phyloP scores from a whole-genome alignment of 2,888 invertebrate genomes.

The Phaedon cochleariae region DNA sequence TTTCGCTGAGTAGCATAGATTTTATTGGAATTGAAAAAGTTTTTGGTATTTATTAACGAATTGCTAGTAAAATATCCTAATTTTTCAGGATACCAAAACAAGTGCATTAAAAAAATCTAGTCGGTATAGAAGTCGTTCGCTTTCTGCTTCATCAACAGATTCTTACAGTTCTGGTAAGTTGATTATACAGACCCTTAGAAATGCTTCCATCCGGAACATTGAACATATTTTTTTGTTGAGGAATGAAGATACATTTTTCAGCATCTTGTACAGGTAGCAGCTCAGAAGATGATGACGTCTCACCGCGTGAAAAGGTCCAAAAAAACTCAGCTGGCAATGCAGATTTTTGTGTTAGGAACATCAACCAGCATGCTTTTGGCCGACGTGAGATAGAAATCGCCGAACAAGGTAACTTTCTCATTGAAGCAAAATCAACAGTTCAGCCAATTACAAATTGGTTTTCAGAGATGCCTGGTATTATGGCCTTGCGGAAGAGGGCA shows the following conservation, averaged over 20 bases:
- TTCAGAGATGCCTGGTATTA: slow-evolving; percentile 98
- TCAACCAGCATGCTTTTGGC: slow-evolving; percentile 93
- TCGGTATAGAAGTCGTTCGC: slow-evolving; percentile 86
- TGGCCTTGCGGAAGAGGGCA: slow-evolving; percentile 91
- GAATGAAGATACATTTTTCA: slow-evolving; percentile 44
- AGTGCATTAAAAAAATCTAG: slow-evolving; percentile 88
- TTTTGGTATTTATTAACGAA: too few relatives aligned
- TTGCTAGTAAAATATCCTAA: neutral
- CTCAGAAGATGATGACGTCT: slow-evolving; percentile 92
- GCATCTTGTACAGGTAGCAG: slow-evolving; percentile 80
- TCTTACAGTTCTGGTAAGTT: slow-evolving; percentile 88
- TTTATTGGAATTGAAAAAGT: neutral
- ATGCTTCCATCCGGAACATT: neutral
- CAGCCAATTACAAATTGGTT: too few relatives aligned
- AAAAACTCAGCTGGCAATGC: slow-evolving; percentile 84
- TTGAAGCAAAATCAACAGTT: too few relatives aligned
- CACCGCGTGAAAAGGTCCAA: slow-evolving; percentile 92
- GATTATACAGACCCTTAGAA: neutral
- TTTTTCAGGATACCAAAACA: slow-evolving; percentile 66
- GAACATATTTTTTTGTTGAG: too few relatives aligned
- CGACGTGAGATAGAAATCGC: slow-evolving; percentile 97
- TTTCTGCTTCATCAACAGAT: slow-evolving; percentile 94
- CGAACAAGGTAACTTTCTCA: slow-evolving; percentile 80
- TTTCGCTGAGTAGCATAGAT: neutral
- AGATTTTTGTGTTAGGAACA: slow-evolving; percentile 94